phyloP scores from a whole-genome alignment of 2,888 invertebrate genomes.

The Fragum whitleyi region DNA sequence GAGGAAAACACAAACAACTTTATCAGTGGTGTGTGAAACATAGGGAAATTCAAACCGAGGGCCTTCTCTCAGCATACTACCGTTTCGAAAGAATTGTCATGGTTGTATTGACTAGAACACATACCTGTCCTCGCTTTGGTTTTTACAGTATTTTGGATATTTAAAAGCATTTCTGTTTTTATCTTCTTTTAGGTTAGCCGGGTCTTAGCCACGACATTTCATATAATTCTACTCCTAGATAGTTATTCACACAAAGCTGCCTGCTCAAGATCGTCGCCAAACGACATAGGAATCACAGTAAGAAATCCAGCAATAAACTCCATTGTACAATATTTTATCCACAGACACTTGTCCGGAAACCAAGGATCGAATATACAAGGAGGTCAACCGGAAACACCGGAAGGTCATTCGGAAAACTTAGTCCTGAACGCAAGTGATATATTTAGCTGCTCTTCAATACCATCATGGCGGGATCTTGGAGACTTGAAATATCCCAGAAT shows the following conservation, averaged over 20 bases:
- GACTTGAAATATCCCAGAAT: neutral
- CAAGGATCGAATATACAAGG: neutral
- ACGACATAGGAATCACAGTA: neutral
- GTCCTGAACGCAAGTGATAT: conserved; percentile 4
- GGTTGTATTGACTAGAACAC: too few species aligned
- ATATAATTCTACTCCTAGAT: neutral
- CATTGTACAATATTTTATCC: conserved; percentile 8
- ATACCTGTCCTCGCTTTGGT: too few species aligned
- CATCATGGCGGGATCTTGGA: conserved; percentile 17
- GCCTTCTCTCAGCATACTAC: too few species aligned
- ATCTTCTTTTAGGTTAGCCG: neutral
- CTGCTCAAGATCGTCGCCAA: neutral
- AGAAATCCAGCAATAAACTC: conserved; percentile 16
- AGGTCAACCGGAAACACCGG: neutral
- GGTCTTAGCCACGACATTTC: neutral
- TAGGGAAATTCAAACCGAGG: too few species aligned
- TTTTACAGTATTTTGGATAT: too few species aligned
- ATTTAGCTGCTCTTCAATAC: neutral
- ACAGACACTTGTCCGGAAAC: conserved; percentile 8
- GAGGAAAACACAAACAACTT: too few species aligned
- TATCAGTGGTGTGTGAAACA: too few species aligned
- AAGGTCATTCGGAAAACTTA: conserved; percentile 1
- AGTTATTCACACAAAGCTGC: neutral
- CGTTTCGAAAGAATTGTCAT: too few species aligned
- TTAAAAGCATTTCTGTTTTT: too few species aligned